Evolutionary conservation across 35 echinoderm and acorn worm species (phyloP).

Genomic region (Heliocidaris erythrogramma): DNA sequence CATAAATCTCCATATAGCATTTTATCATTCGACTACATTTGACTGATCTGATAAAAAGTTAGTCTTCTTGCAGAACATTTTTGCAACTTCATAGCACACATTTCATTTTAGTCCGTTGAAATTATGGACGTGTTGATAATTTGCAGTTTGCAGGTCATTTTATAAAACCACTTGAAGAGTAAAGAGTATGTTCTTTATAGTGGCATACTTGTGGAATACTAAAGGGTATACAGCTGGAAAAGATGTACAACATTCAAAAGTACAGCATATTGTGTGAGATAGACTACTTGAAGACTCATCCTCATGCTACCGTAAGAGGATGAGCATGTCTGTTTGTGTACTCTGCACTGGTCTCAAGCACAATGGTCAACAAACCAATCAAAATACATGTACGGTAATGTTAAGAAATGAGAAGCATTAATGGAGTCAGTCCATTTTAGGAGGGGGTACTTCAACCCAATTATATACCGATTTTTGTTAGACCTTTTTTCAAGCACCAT

Average conservation of each 20-base stretch:
- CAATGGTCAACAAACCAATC: slow-evolving; percentile 32
- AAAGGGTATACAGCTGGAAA: neutral
- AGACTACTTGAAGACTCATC: neutral
- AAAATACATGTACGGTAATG: neutral
- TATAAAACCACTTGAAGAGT: too few species aligned
- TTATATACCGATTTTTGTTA: too few species aligned
- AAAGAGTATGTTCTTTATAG: too few species aligned
- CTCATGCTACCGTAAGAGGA: neutral
- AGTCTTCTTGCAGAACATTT: neutral
- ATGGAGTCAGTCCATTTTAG: neutral
- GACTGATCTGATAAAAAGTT: neutral
- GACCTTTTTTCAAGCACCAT: too few species aligned
- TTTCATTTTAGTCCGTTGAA: too few species aligned
- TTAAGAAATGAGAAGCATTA: neutral
- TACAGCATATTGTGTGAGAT: neutral
- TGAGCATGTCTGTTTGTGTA: slow-evolving; percentile 24
- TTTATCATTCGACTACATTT: neutral
- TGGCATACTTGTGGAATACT: neutral
- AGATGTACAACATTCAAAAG: neutral
- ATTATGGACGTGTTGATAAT: too few species aligned
- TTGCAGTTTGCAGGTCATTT: too few species aligned
- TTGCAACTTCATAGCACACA: too few species aligned
- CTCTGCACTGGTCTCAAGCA: slow-evolving; percentile 15
- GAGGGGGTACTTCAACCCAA: too few species aligned
- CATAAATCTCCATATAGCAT: neutral